These are phyloP conservation scores for Ectropis grisescens DNA, from an alignment of 1,140 invertebrate species.

Conservation along the genomic window DNA sequence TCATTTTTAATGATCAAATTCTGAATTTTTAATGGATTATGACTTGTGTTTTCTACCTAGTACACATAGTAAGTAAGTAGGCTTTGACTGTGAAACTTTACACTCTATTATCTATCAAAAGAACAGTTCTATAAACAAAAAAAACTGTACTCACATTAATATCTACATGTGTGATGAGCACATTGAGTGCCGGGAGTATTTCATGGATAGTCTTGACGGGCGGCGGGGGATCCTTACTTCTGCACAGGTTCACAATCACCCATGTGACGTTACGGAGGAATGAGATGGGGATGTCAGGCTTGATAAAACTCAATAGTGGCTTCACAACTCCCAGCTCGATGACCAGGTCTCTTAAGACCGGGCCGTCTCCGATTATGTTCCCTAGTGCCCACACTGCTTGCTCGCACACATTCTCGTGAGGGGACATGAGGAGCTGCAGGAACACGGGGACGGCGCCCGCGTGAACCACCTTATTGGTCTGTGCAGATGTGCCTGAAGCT, in stretches of 20 bases:
- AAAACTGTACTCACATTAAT: conserved; percentile 91
- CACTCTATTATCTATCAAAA: too few species aligned
- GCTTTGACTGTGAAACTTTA: too few species aligned
- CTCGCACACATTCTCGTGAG: conserved; percentile 98
- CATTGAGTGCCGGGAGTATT: conserved; percentile 93
- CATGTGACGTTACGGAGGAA: conserved; percentile 98
- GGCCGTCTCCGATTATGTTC: conserved; percentile 95
- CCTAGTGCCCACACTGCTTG: conserved; percentile 99
- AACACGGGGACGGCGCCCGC: conserved; percentile 97
- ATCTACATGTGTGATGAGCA: conserved; percentile 96
- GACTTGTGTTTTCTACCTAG: too few species aligned
- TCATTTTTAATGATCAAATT: too few species aligned
- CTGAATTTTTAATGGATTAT: too few species aligned
- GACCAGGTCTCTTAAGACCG: conserved; percentile 90
- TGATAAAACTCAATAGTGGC: conserved; percentile 91
- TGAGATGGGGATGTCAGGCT: conserved; percentile 91
- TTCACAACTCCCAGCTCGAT: conserved; percentile 91
- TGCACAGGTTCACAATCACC: conserved; percentile 97
- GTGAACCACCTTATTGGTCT: conserved; percentile 95
- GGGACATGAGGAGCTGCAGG: conserved; percentile 89
- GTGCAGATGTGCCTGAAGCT: conserved; percentile 95
- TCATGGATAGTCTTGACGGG: conserved; percentile 89
- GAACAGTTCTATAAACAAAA: too few species aligned
- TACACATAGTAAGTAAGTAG: too few species aligned
- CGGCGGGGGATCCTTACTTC: conserved; percentile 95